A percentile compares a stretch with the other conserved stretches of the same genome.
Evolutionary conservation across 2,888 invertebrate species (phyloP).

Genomic region (Melangyna quadrimaculata): DNA sequence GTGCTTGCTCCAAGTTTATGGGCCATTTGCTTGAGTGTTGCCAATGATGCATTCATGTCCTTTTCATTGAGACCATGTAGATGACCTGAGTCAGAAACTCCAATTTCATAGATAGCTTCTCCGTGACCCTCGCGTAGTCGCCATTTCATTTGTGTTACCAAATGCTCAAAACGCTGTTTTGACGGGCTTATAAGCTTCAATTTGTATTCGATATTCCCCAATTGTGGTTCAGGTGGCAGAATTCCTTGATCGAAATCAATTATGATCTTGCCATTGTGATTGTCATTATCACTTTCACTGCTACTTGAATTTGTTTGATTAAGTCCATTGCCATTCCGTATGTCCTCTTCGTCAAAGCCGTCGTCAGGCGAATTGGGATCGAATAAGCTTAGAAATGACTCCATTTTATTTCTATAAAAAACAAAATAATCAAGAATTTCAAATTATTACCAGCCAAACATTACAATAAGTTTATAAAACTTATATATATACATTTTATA

Average conservation of each 20-base stretch:
- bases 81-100: conserved; percentile 94
- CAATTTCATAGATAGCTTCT: conserved; percentile 98
- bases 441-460: no score
- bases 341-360: conserved; percentile 77
- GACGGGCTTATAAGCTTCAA: conserved; percentile 96
- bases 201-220: conserved; percentile 98
- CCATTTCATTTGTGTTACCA: conserved; percentile 99
- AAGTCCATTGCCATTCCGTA: conserved; percentile 60
- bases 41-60: conserved; percentile 93
- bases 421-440: no score
- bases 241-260: conserved; percentile 84
- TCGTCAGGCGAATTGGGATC: conserved; percentile 84
- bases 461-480: no score
- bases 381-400: conserved; percentile 91
- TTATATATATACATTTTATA: no score
- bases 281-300: conserved; percentile 74
- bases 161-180: conserved; percentile 94
- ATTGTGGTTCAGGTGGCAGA: conserved; percentile 95
- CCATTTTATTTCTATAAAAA: conserved; percentile 84
- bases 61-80: conserved; percentile 91
- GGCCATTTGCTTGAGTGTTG: conserved; percentile 94
- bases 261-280: conserved; percentile 76
- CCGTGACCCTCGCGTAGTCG: conserved; percentile 97
- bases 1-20: conserved; percentile 91
- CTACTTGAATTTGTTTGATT: conserved; percentile 73